phyloP scores from a whole-genome alignment of 2,113 vertebrate species.

The Gorsachius goisagi region DNA sequence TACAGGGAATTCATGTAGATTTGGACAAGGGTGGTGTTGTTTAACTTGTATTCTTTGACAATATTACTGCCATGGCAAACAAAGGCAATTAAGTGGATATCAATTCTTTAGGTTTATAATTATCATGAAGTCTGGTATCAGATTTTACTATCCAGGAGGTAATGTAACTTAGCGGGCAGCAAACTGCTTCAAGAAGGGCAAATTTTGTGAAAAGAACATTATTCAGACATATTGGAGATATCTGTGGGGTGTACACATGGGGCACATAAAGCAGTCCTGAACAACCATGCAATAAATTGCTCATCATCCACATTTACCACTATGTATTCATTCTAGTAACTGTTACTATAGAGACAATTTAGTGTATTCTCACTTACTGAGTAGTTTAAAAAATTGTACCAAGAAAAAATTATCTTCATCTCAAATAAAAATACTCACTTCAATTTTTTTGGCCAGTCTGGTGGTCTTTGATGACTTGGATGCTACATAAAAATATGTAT shows the following conservation, averaged over 20 bases:
- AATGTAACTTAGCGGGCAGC: neutral
- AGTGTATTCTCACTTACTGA: neutral
- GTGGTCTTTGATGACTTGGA: neutral
- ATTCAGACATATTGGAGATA: neutral
- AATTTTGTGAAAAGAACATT: neutral
- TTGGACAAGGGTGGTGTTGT: neutral
- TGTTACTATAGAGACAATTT: neutral
- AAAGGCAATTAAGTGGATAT: neutral
- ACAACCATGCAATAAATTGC: neutral
- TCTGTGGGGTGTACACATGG: neutral
- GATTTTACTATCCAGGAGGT: neutral
- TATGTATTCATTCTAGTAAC: neutral
- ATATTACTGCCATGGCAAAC: neutral
- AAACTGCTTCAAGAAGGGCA: neutral
- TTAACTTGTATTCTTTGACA: neutral
- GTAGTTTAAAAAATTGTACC: neutral
- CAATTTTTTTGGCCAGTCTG: neutral
- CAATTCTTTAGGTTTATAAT: neutral
- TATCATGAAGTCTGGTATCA: neutral
- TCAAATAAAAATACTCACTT: neutral
- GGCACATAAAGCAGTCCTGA: neutral
- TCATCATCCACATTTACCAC: neutral
- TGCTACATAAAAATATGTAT: neutral
- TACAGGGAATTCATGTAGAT: neutral
- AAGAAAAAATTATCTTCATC: neutral